Evolutionary conservation across 2,888 invertebrate genomes (phyloP), one percentile per base, ranked within the genome.

Genomic region (Epistrophe eligans): DNA sequence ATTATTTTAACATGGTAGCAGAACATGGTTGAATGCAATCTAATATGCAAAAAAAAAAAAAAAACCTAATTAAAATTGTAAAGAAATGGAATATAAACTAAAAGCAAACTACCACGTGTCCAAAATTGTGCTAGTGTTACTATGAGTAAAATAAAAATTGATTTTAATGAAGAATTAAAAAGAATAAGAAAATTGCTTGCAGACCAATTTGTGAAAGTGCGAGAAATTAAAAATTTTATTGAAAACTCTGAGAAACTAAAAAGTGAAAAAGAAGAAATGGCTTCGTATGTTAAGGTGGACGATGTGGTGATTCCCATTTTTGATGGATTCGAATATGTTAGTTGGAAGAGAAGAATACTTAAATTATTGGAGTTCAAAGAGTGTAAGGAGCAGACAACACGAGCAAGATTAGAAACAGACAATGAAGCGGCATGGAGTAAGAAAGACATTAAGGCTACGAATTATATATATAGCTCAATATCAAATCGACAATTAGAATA

Each of bases 11-110:
- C 55, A 32, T 58, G 38, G 11, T 38, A 58, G 38, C 58, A 17
- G 11, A 38, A 35, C 85, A 77, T 81, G 66, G 84, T 73, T 81
- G 67, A 52, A 72, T 77, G 80, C 81, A 77, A 70, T 73, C 64
- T 66, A 85, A 85, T 35, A 74, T n/a, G 73, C 57, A 82, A 58
- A 73, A 80, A 24, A 19, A 50, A 48, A 10, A 35, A 8, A 1
- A 35, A 7, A 35, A 35, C 8, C 7, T 52, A 13, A 24, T 52
- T 0, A 52, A 52, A 50, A 50, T 50, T 6, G 4, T 17, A 48
- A 24, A 13, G 6, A 50, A 50, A 24, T 19, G 50, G 17, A 4
- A 19, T 19, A 50, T 50, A 24, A 24, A 52, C 6, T 6, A 52
- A 24, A 24, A 52, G 52, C 11, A 50, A 13, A 24, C 52, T 24